A percentile compares a stretch with the other conserved stretches of the same genome.
These are phyloP conservation scores for Zaprionus capensis DNA, from an alignment of 1,140 invertebrate species.

Conservation along the genomic window DNA sequence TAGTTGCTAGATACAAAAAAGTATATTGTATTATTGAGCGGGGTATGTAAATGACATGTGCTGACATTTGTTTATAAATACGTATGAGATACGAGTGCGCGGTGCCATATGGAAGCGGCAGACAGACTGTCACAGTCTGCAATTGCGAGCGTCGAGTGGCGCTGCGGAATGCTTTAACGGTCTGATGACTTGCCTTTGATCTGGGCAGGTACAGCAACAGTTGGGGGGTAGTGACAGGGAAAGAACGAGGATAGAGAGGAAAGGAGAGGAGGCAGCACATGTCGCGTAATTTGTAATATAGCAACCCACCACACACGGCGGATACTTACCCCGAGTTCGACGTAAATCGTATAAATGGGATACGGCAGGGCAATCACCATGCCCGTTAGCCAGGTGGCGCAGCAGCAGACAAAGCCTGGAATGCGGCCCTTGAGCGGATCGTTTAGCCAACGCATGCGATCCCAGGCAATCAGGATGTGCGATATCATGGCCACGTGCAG, in stretches of 20 bases:
- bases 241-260: not conserved
- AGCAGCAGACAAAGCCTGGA: constrained; percentile 88
- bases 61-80: constrained; percentile 4
- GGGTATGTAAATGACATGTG: not conserved
- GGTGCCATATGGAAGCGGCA: not conserved
- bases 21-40: not conserved
- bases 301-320: constrained; percentile 5
- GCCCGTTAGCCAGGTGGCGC: constrained; percentile 89
- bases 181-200: constrained; percentile 70
- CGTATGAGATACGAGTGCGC: not conserved
- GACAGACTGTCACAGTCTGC: constrained; percentile 22
- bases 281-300: constrained; percentile 64
- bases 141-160: constrained; percentile 19
- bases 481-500: constrained; percentile 89
- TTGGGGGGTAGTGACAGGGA: not conserved
- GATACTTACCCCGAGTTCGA: constrained; percentile 87
- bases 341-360: constrained; percentile 89
- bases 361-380: constrained; percentile 90
- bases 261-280: not conserved
- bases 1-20: not conserved
- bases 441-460: constrained; percentile 88
- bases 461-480: constrained; percentile 88
- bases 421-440: constrained; percentile 88
- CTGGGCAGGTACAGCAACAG: constrained; percentile 26
- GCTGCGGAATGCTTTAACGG: constrained; percentile 59